Conservation (phyloP, 2,113 vertebrate species). For the Oncorhynchus nerka region DNA sequence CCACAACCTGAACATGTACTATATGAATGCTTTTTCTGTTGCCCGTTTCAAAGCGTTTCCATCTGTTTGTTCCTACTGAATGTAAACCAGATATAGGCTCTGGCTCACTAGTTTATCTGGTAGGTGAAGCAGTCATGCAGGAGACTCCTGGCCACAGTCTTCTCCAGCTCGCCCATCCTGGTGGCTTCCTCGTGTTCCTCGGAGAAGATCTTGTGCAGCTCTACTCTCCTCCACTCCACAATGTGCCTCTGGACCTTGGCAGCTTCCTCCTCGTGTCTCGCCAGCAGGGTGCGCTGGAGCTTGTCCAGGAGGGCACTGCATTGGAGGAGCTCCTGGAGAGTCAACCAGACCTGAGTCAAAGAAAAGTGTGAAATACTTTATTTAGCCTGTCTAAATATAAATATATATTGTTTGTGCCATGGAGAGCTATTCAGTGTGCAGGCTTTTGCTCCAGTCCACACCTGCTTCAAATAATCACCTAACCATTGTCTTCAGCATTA, state of each 20-base stretch:
- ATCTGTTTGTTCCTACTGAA: too few relatives aligned
- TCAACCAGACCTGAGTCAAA: neutral
- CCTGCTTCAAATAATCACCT: too few relatives aligned
- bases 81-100: neutral
- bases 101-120: conserved; percentile 53
- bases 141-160: conserved; percentile 70
- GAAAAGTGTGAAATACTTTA: too few relatives aligned
- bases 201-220: conserved; percentile 84
- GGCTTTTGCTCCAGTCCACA: too few relatives aligned
- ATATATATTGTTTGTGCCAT: too few relatives aligned
- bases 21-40: too few relatives aligned
- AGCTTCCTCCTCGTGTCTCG: conserved; percentile 82
- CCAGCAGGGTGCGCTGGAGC: conserved; percentile 72
- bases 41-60: too few relatives aligned
- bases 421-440: too few relatives aligned
- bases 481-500: too few relatives aligned
- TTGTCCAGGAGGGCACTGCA: conserved; percentile 78
- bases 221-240: conserved; percentile 77
- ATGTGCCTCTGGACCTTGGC: conserved; percentile 81
- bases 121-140: conserved; percentile 78
- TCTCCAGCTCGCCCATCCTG: conserved; percentile 80
- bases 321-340: conserved; percentile 71
- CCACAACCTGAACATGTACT: too few relatives aligned
- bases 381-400: too few relatives aligned
- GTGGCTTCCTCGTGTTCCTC: conserved; percentile 80